A percentile compares a stretch with the other conserved stretches of the same genome.
These are phyloP conservation scores for Arctopsyche grandis DNA, from an alignment of 1,140 invertebrate species.

Conservation along the genomic window DNA sequence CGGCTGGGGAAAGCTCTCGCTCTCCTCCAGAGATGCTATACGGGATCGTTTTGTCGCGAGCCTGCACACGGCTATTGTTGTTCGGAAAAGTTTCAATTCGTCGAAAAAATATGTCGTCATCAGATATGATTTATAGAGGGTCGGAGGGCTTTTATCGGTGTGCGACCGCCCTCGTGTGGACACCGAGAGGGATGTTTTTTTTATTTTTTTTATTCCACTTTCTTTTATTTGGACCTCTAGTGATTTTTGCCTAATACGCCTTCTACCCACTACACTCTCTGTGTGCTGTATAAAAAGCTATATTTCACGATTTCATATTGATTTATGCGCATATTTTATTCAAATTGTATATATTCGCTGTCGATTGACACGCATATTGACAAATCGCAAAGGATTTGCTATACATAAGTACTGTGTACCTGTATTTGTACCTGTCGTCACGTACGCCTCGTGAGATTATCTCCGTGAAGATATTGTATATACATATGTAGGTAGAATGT, in stretches of 20 bases:
- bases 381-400: no score
- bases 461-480: no score
- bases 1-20: background rate
- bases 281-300: background rate
- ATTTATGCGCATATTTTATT: background rate
- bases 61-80: slow-evolving; percentile 9
- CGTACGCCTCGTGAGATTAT: no score
- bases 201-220: background rate
- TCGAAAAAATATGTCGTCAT: slow-evolving; percentile 46
- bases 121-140: slow-evolving; percentile 48
- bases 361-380: no score
- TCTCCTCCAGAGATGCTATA: slow-evolving; percentile 5
- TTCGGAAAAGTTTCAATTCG: slow-evolving; percentile 45
- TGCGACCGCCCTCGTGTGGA: background rate
- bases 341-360: no score
- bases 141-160: slow-evolving; percentile 37
- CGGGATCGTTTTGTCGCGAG: slow-evolving; percentile 1
- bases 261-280: background rate
- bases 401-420: no score
- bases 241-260: slow-evolving; percentile 26
- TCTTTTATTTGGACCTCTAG: slow-evolving; percentile 16
- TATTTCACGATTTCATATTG: background rate
- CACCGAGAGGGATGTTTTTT: slow-evolving; percentile 10
- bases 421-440: no score
- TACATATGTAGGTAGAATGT: no score